Base-by-base conservation (phyloP, 2,797 vertebrate genomes). In the Brachyalestes nurse region DNA sequence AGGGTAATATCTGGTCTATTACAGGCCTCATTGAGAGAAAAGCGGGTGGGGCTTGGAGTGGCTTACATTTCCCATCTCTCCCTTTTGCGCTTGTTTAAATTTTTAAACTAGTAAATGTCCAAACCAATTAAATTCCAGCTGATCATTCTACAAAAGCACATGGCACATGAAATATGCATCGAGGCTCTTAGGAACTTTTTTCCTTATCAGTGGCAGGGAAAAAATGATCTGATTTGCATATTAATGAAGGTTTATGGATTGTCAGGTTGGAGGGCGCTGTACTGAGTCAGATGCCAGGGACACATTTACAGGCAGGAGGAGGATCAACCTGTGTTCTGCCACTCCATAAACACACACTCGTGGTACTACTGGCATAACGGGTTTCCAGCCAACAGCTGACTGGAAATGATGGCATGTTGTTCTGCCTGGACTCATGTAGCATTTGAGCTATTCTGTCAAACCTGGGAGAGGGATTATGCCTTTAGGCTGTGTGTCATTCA, bases 91-190 rank as follows among this genome's bases (percentile, higher is more conserved):
- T 84, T 91, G 86, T 90, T 94, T 94, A 89, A 93, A 94, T 92
- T 93, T 94, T 95, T 90, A 93, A 94, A 92, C 66, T 17, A 74
- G 85, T 85, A 84, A 91, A 64, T 3, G 92, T 95, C 93, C 88
- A 89, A 90, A 91, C 89, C 88, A 92, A 93, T 96, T 95, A 93
- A 88, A 91, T 89, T 93, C 91, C 87, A 91, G 84, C 85, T 89
- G 87, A 93, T 94, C 89, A 86, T 92, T 89, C 90, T 86, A 88
- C 88, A 92, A 91, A 92, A 91, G 89, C 91, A 91, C 89, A 85
- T 87, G 85, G 88, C 79, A 80, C 71, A 83, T 94, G 71, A 95
- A 95, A 95, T 91, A 95, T 92, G 91, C 81, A 94, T 90, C 57
- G n/a, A 77, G 87, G 86, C 82, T 90, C 86, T 80, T 79, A 55